Base-by-base conservation (phyloP, 2,888 invertebrate species). In the Eupithecia tripunctaria region DNA sequence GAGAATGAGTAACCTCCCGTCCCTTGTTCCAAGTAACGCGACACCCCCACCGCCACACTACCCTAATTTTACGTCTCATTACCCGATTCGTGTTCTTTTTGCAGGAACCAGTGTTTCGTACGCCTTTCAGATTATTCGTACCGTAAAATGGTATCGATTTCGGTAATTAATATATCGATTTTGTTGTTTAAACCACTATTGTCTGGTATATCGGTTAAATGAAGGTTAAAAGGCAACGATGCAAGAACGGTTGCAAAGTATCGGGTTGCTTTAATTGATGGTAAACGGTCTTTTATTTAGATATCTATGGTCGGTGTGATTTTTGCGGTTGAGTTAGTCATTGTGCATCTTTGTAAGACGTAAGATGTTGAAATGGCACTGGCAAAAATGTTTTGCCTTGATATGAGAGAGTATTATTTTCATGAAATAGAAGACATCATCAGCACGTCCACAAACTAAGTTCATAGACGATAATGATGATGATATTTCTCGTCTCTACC, bases 11-110 rank as follows among this genome's bases (percentile, higher is more conserved):
- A 51, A 25, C 0, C 25, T 14, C 56, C 25, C 25, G 12, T 56
- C 60, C 67, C 71, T 38, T 43, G 15, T 51, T 79, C 82, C 25
- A 41, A 14, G 92, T 89, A 93, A 93, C 81, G 59, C 81, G 86
- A 93, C 88, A 91, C 89, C 82, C 82, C 79, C 77, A 74, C 77
- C 71, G 82, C 83, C 84, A 85, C 86, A 83, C 86, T 86, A 89
- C 93, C 94, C 93, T 91, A 93, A 94, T 94, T 94, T 94, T 86
- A 85, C 89, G 90, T 84, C 93, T 94, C 94, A 94, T 94, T 94
- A 90, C 81, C 81, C 85, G 82, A 89, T 88, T 85, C 84, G 85
- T 86, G 89, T 91, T 87, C 88, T 91, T 91, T 93, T 92, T 91
- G 90, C 91, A 83, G 81, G 82, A 86, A 83, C 86, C 88, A 87